phyloP scores from a whole-genome alignment of 92 coral and sea anemone genomes.

The Palythoa grandis region DNA sequence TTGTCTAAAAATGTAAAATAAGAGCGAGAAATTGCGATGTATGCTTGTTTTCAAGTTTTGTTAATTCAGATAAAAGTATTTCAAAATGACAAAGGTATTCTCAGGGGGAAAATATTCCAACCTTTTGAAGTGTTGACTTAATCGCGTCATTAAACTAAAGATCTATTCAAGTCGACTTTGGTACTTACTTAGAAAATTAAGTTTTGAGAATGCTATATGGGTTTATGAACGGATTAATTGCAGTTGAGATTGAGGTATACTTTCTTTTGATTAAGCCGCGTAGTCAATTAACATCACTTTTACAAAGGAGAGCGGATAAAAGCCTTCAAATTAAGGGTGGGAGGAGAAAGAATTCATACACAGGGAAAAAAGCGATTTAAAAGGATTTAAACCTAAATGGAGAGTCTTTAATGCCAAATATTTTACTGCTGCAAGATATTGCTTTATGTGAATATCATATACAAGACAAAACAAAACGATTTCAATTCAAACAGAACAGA shows the following conservation, averaged over 20 bases:
- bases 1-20: neutral
- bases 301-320: neutral
- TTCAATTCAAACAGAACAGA: neutral
- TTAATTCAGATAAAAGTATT: slow-evolving; percentile 9
- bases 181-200: neutral
- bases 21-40: neutral
- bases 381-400: neutral
- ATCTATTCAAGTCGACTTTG: neutral
- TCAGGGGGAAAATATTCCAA: neutral
- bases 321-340: neutral
- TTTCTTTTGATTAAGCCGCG: slow-evolving; percentile 31
- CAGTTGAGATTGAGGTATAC: neutral
- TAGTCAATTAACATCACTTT: slow-evolving; percentile 1
- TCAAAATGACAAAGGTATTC: slow-evolving; percentile 20
- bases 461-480: neutral
- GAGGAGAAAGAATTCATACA: neutral
- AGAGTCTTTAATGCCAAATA: neutral
- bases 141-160: slow-evolving; percentile 17
- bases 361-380: neutral
- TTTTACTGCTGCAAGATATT: neutral
- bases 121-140: neutral
- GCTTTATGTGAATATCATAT: neutral
- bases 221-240: slow-evolving; percentile 21
- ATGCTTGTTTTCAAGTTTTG: neutral
- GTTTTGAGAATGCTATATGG: slow-evolving; percentile 8